Evolutionary conservation across 2,797 vertebrate species (phyloP).

Genomic region (Sebastes taczanowskii): DNA sequence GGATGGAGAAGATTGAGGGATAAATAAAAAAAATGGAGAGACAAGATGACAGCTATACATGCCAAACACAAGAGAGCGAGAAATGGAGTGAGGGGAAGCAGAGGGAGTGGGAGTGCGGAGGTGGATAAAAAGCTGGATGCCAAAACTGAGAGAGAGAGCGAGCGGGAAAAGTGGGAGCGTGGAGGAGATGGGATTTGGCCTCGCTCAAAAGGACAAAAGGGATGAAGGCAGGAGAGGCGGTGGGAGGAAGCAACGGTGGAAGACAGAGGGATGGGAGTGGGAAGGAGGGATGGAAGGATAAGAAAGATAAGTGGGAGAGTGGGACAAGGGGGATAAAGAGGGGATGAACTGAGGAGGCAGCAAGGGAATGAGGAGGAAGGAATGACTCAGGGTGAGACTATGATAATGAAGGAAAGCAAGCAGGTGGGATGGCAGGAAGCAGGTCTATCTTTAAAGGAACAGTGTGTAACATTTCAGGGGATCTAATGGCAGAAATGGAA

Average conservation of each 20-base stretch:
- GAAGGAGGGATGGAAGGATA: constrained; percentile 18
- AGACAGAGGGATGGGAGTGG: constrained; percentile 7
- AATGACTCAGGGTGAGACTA: constrained; percentile 16
- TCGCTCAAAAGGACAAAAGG: constrained; percentile 53
- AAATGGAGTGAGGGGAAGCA: constrained; percentile 31
- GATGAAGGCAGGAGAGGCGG: constrained; percentile 31
- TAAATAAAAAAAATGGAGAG: constrained; percentile 1
- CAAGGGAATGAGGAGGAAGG: neutral
- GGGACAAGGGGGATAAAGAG: constrained; percentile 5
- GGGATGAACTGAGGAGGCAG: constrained; percentile 23
- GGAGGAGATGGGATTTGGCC: constrained; percentile 69
- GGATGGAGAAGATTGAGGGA: constrained; percentile 25
- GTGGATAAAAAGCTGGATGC: constrained; percentile 57
- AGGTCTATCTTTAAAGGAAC: neutral
- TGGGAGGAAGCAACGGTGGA: constrained; percentile 29
- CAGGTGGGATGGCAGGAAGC: neutral
- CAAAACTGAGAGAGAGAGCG: constrained; percentile 2
- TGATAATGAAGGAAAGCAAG: neutral
- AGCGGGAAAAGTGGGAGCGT: constrained; percentile 69
- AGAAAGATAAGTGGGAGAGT: constrained; percentile 19
- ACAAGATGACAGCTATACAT: constrained; percentile 28
- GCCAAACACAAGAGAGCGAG: constrained; percentile 3
- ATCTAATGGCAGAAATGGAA: no score
- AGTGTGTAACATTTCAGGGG: no score
- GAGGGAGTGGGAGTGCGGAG: constrained; percentile 49